Conservation (phyloP, 1,140 invertebrate species). For the Zeugodacus cucurbitae region DNA sequence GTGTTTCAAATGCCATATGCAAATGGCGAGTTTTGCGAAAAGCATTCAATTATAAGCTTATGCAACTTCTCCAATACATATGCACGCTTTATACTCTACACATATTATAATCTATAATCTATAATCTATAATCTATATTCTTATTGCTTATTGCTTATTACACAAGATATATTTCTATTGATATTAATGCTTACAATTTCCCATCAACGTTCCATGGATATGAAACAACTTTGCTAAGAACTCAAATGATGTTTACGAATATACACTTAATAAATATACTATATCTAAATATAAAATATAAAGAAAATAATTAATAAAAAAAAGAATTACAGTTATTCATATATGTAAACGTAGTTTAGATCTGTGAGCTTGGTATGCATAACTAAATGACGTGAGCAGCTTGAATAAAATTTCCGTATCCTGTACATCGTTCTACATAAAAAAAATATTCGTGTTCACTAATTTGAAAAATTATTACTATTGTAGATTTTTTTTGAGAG, state of each 20-base stretch:
- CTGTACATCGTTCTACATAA: background rate
- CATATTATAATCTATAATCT: no score
- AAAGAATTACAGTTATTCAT: background rate
- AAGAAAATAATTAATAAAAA: background rate
- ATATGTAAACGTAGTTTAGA: slow-evolving; percentile 21
- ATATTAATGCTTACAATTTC: background rate
- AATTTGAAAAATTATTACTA: no score
- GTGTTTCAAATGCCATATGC: background rate
- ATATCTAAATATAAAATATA: background rate
- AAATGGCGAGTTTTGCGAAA: background rate
- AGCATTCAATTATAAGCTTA: background rate
- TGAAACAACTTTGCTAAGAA: background rate
- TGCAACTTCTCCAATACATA: background rate
- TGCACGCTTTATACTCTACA: background rate
- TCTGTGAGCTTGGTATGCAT: background rate
- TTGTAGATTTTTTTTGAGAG: no score
- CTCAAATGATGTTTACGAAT: background rate
- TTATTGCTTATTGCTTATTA: no score
- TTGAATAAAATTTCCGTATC: slow-evolving; percentile 22
- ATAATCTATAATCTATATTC: no score
- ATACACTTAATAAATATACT: background rate
- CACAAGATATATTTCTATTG: background rate
- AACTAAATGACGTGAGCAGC: background rate
- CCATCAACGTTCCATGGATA: no score
- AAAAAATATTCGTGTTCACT: no score